Evolutionary conservation across 2,113 vertebrate species (phyloP).

Genomic region (Xenotilapia flavipinnis): DNA sequence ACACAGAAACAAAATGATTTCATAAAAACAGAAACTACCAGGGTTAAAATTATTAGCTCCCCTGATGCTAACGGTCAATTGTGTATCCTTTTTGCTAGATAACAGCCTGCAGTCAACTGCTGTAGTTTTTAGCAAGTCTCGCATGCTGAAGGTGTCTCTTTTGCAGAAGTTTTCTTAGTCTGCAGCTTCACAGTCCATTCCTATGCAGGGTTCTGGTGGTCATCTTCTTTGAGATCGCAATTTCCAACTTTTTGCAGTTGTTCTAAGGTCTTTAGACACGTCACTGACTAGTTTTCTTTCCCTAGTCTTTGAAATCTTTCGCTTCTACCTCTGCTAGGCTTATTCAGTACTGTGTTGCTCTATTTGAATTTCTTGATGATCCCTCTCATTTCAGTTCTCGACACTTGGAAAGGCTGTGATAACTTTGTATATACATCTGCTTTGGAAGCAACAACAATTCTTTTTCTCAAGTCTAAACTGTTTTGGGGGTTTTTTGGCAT

Average conservation of each 20-base stretch:
- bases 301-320: neutral
- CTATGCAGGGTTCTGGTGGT: neutral
- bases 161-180: neutral
- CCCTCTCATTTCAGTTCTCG: neutral
- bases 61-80: neutral
- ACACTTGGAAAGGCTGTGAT: neutral
- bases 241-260: neutral
- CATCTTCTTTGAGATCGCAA: neutral
- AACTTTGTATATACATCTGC: neutral
- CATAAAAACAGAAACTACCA: neutral
- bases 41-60: neutral
- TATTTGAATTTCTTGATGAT: neutral
- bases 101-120: neutral
- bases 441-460: neutral
- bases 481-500: rapidly evolving
- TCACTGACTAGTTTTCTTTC: neutral
- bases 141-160: neutral
- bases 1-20: neutral
- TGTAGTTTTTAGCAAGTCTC: neutral
- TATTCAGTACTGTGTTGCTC: neutral
- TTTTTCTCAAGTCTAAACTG: neutral
- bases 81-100: neutral
- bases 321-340: neutral
- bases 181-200: neutral
- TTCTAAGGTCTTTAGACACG: neutral